phyloP scores from a whole-genome alignment of 2,113 vertebrate genomes.

The Brienomyrus brachyistius region DNA sequence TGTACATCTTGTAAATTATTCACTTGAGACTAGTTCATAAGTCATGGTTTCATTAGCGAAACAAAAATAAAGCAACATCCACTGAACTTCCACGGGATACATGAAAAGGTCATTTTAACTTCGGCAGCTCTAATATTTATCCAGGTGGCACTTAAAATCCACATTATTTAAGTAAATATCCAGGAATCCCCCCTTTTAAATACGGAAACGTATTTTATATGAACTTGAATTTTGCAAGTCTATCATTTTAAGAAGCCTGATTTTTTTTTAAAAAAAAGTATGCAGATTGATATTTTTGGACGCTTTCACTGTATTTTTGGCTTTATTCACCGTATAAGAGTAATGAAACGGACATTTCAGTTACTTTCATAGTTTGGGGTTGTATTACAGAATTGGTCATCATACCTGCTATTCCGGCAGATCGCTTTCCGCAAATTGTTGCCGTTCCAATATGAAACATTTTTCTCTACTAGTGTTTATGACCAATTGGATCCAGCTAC shows the following conservation, averaged over 20 bases:
- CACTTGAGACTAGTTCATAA: background rate
- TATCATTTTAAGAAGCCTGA: background rate
- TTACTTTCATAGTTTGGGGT: background rate
- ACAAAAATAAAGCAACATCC: background rate
- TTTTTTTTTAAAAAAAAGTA: background rate
- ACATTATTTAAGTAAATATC: background rate
- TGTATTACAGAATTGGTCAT: background rate
- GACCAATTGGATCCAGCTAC: background rate
- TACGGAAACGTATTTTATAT: background rate
- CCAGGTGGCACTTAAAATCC: background rate
- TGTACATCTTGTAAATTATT: background rate
- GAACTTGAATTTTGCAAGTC: background rate
- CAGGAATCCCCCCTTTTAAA: background rate
- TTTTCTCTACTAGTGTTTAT: background rate
- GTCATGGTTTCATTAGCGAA: background rate
- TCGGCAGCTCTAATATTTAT: background rate
- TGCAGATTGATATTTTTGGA: background rate
- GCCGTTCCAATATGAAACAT: background rate
- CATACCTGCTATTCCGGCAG: background rate
- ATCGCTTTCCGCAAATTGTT: background rate
- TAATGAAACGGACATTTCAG: background rate
- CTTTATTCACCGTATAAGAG: background rate
- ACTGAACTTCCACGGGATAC: background rate
- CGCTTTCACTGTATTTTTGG: background rate
- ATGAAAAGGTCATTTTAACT: background rate